A percentile compares a stretch with the other conserved stretches of the same genome.
phyloP scores from a whole-genome alignment of 2,113 vertebrate species.

The Daphoenositta chrysoptera region DNA sequence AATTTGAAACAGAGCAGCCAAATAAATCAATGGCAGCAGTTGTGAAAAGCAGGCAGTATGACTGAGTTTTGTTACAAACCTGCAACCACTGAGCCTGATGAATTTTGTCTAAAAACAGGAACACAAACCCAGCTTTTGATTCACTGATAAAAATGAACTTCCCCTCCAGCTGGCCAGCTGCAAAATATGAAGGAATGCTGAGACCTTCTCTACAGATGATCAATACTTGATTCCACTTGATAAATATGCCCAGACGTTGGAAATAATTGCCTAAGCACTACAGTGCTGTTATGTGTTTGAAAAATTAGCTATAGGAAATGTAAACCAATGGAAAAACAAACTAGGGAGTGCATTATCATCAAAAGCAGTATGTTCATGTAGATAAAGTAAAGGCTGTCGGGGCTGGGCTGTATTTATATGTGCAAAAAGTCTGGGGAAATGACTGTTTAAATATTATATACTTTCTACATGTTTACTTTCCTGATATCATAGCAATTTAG shows the following conservation, averaged over 20 bases:
- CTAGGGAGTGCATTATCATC: not conserved
- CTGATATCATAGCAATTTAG: not conserved
- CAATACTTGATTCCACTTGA: constrained; percentile 40
- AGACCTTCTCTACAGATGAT: constrained; percentile 12
- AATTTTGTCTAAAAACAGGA: not conserved
- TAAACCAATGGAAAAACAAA: constrained; percentile 26
- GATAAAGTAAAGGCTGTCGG: not conserved
- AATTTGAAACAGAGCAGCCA: not conserved
- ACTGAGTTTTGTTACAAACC: not conserved
- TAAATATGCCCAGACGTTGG: constrained; percentile 16
- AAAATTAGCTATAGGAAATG: not conserved
- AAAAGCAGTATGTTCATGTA: not conserved
- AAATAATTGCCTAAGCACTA: constrained; percentile 46
- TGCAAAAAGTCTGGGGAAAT: not conserved
- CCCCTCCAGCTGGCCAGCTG: not conserved
- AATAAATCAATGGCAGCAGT: not conserved
- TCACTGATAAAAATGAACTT: not conserved
- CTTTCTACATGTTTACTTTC: not conserved
- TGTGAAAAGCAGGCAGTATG: not conserved
- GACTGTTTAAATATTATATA: not conserved
- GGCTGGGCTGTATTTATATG: not conserved
- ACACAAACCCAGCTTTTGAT: not conserved
- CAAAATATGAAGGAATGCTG: constrained; percentile 14
- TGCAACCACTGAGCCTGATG: not conserved
- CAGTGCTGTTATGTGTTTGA: not conserved